Evolutionary conservation across 2,113 vertebrate genomes (phyloP).

Genomic region (Cercopithecus mona): DNA sequence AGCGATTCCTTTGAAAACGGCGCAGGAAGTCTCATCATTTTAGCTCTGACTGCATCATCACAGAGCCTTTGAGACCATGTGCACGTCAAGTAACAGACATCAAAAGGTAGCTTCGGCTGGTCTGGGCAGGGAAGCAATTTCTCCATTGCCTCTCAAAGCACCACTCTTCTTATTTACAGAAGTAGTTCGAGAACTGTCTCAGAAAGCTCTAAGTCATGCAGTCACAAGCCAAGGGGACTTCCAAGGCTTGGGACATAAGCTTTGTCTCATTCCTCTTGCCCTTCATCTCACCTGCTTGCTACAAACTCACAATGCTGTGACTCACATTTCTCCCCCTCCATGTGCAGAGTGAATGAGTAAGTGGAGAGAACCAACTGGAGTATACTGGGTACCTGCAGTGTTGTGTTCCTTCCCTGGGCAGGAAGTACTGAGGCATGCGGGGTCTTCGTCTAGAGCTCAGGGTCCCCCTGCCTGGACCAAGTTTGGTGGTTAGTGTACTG

Average conservation of each 20-base stretch:
- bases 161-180: background rate
- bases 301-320: too few relatives aligned
- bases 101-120: background rate
- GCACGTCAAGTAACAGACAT: rapidly evolving
- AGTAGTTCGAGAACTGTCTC: background rate
- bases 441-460: rapidly evolving
- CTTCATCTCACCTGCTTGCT: too few relatives aligned
- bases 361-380: too few relatives aligned
- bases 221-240: background rate
- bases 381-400: too few relatives aligned
- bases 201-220: background rate
- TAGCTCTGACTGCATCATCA: background rate
- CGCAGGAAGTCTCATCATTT: background rate
- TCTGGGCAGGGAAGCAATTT: background rate
- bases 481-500: background rate
- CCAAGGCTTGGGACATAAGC: background rate
- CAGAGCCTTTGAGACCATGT: background rate
- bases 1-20: background rate
- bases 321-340: too few relatives aligned
- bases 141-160: background rate
- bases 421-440: background rate
- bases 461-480: background rate
- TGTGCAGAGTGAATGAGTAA: too few relatives aligned
- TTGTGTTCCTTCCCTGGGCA: too few relatives aligned
- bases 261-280: too few relatives aligned